Percentiles rank a stretch among this genome's conserved stretches.
phyloP scores from a whole-genome alignment of 1,140 invertebrate species.

The Papilio polyxenes region DNA sequence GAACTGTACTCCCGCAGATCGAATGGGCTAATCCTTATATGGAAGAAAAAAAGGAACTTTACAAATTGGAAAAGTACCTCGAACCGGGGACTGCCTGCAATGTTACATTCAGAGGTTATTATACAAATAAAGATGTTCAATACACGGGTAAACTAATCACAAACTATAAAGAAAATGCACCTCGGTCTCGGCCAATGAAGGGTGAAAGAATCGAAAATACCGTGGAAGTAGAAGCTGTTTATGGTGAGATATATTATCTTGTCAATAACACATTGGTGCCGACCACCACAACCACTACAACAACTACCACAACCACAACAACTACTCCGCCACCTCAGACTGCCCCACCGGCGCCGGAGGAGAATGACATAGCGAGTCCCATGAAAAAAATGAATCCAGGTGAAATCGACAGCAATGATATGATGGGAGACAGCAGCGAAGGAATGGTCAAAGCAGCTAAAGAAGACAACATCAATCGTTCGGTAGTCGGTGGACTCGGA shows the following conservation, averaged over 20 bases:
- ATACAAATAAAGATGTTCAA: slow-evolving; percentile 86
- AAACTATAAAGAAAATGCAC: slow-evolving; percentile 84
- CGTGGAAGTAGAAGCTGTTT: slow-evolving; percentile 85
- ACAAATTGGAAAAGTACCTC: slow-evolving; percentile 82
- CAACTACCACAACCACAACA: slow-evolving; percentile 85
- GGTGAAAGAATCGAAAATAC: slow-evolving; percentile 83
- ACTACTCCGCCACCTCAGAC: slow-evolving; percentile 80
- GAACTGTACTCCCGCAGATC: slow-evolving; percentile 81
- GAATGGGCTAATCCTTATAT: slow-evolving; percentile 85
- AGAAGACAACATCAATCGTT: slow-evolving; percentile 70
- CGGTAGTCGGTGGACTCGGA: slow-evolving; percentile 67
- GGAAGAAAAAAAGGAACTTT: slow-evolving; percentile 81
- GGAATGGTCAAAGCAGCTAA: slow-evolving; percentile 63
- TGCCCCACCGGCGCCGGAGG: slow-evolving; percentile 71
- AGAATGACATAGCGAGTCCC: slow-evolving; percentile 65
- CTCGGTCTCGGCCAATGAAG: slow-evolving; percentile 77
- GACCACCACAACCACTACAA: slow-evolving; percentile 87
- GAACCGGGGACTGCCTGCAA: slow-evolving; percentile 89
- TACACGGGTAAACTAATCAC: slow-evolving; percentile 87
- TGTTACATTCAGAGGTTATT: slow-evolving; percentile 87
- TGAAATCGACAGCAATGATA: slow-evolving; percentile 69
- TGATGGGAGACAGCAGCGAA: slow-evolving; percentile 70
- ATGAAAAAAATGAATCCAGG: slow-evolving; percentile 55
- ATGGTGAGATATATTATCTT: slow-evolving; percentile 87
- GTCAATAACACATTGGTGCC: slow-evolving; percentile 88